Base-by-base conservation (phyloP, 2,113 vertebrate genomes). In the Ardeotis arabs region DNA sequence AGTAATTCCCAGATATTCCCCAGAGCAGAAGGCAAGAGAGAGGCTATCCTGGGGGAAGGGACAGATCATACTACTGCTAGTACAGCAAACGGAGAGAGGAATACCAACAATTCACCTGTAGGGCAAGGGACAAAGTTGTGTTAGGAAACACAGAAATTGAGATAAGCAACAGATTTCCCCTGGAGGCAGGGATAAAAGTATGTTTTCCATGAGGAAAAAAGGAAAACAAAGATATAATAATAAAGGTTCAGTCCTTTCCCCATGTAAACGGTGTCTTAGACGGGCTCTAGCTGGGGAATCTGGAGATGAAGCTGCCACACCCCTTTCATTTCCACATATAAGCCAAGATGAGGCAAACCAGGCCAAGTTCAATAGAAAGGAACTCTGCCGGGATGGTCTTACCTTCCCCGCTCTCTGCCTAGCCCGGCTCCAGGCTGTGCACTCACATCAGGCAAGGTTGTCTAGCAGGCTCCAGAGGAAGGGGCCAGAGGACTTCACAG, bases 291-390 rank as follows among this genome's bases (percentile, higher is more conserved):
- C 68, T 64, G 53, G 87, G 80, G 94, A 93, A 90, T 72, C 70
- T 82, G 67, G 90, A 94, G 82, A 96, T 96, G 90, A 81, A 84
- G 85, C 92, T 92, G 92, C 96, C 94, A 96, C 97, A 96, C 92
- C 96, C 86, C 94, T 93, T 90, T 55, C 92, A 97, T 94, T 94
- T 84, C 70, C 92, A 95, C 76, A 74, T 92, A 97, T 72, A 94
- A 96, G 92, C 90, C 81, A 92, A 94, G 91, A 93, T 86, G 78
- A 88, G 90, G 87, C 62, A 89, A 96, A 93, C 52, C 84, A 93
- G 95, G 95, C 89, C 95, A 95, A 90, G 95, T 92, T 83, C 94
- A 93, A 44, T 19, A 62, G 87, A 91, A 85, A 94, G 66, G 72
- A 95, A 75, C 55, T 19, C 25, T 66, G 84, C 66, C 1, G 33